Evolutionary conservation across 2,888 invertebrate genomes (phyloP), one percentile per base, ranked within the genome.

Genomic region (Aleiodes alternator): DNA sequence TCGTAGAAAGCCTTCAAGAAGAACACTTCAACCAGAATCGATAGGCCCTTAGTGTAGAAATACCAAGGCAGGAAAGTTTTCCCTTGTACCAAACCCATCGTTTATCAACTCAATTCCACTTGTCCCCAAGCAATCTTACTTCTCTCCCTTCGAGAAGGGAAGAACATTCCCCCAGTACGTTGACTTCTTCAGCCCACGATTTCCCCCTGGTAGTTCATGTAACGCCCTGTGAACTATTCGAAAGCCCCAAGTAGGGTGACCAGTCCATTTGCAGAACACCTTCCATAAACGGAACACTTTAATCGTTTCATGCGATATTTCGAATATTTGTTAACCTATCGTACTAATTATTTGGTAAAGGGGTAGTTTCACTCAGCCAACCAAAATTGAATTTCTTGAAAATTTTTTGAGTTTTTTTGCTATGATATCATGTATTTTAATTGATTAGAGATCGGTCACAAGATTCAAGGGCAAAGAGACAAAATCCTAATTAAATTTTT

Each of bases 81-180:
- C 31, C 23, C 31, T 68, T 51, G 51, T 31, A 68, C 23, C 51
- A 23, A 51, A 59, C 53, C 31, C 69, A 68, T 70, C 71, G 69
- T 71, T 78, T 73, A 73, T 75, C 75, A 78, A 71, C 74, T 78
- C 59, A 51, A 70, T 72, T 59, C 70, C 73, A 73, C 73, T 78
- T 73, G 68, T 76, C 69, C 53, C 43, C 69, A 64, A 66, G 68
- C 59, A 72, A 70, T 73, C 77, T 72, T 66, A 75, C 72, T 77
- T 57, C 31, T 64, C 50, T 38, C 50, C 14, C 69, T 11, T n/a
- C 51, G 11, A 34, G 29, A 29, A 16, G 50, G 11, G 38, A 51
- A 11, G 12, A 55, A 48, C 48, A 64, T 64, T 64, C 50, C 14
- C 14, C 56, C 29, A 14, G n/a, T 51, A 14, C 50, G 48, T 50